Conservation (phyloP, 2,888 invertebrate species). For the Psylliodes chrysocephalus region DNA sequence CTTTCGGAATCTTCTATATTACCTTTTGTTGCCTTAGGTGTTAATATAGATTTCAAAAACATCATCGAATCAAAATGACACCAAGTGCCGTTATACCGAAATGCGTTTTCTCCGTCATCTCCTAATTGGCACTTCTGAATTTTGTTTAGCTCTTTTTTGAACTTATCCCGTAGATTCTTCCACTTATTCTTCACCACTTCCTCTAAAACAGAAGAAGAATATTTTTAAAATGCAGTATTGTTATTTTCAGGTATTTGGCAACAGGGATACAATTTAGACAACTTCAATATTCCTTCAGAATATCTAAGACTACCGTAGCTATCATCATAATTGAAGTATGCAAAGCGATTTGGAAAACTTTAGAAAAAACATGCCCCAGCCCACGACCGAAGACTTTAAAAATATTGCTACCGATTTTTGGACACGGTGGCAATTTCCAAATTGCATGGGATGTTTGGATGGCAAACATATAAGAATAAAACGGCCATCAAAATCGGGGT, state of each 20-base stretch:
- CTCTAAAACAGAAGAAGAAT: too few relatives aligned
- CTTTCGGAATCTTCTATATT: conserved; percentile 19
- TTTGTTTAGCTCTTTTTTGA: conserved; percentile 22
- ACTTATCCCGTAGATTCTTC: conserved; percentile 15
- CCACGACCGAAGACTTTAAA: conserved; percentile 20
- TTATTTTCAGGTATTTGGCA: conserved; percentile 34
- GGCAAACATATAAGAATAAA: conserved; percentile 36
- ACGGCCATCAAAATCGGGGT: conserved; percentile 30
- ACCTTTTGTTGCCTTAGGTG: conserved; percentile 16
- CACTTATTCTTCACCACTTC: too few relatives aligned
- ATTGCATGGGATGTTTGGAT: conserved; percentile 35
- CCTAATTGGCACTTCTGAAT: conserved; percentile 14
- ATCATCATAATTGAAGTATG: conserved; percentile 37
- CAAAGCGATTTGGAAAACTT: conserved; percentile 32
- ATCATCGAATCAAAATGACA: conserved; percentile 23
- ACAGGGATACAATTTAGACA: conserved; percentile 32
- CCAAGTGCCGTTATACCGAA: conserved; percentile 21
- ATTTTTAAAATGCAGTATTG: not conserved
- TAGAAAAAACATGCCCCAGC: conserved; percentile 39
- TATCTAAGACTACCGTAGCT: conserved; percentile 30
- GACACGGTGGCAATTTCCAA: conserved; percentile 35
- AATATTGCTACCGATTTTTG: conserved; percentile 23
- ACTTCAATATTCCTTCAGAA: conserved; percentile 20
- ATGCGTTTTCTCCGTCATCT: conserved; percentile 19
- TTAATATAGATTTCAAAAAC: conserved; percentile 13